Evolutionary conservation across 2,888 invertebrate species (phyloP).

Genomic region (Auanema sp.): DNA sequence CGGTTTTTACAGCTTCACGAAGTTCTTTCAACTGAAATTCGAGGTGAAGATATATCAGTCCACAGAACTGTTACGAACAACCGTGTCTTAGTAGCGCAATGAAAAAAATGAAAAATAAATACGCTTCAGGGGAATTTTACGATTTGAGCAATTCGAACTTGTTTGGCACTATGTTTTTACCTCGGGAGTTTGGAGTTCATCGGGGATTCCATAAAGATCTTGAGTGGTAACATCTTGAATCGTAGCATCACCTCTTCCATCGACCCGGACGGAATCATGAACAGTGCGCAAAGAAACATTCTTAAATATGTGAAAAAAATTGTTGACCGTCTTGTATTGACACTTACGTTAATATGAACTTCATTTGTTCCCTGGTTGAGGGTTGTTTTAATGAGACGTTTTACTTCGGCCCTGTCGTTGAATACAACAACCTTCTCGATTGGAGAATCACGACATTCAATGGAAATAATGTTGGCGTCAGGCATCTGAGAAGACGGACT

Average conservation of each 20-base stretch:
- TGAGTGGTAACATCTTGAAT: constrained; percentile 53
- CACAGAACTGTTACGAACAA: not conserved
- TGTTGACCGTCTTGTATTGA: not conserved
- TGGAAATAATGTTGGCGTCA: constrained; percentile 7
- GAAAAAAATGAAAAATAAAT: not conserved
- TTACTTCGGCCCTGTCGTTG: constrained; percentile 56
- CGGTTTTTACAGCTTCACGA: not conserved
- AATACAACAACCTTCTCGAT: constrained; percentile 44
- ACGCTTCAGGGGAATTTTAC: too few relatives aligned
- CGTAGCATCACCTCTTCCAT: constrained; percentile 42
- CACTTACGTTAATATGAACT: constrained; percentile 36
- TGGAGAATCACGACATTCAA: constrained; percentile 27
- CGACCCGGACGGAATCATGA: constrained; percentile 51
- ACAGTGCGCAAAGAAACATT: constrained; percentile 36
- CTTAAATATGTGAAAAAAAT: constrained; percentile 22
- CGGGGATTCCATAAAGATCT: constrained; percentile 17
- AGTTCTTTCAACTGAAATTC: constrained; percentile 9
- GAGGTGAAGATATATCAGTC: too few relatives aligned
- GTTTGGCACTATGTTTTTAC: too few relatives aligned
- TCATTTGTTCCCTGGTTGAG: constrained; percentile 46
- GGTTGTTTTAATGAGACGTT: constrained; percentile 30
- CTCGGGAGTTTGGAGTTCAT: constrained; percentile 39
- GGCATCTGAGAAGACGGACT: too few relatives aligned
- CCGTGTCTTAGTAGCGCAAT: not conserved
- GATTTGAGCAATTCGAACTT: not conserved